Base-by-base conservation (phyloP, 1,140 invertebrate species). In the Caenorhabditis tropicalis region DNA sequence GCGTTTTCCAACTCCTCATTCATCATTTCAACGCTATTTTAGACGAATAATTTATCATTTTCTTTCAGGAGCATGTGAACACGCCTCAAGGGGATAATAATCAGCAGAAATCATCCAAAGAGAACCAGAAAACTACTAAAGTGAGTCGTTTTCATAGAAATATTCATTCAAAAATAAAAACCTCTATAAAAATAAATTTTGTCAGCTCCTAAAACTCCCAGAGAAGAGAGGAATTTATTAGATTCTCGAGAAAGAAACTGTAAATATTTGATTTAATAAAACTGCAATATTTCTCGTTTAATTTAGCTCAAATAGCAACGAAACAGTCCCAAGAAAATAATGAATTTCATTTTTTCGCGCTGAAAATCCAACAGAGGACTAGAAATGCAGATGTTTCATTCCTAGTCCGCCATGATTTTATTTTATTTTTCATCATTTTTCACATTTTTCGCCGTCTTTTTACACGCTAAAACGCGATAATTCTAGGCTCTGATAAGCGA, bases 51-150 rank as follows among this genome's bases (percentile, higher is more conserved):
- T n/a, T 29, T 46, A 19, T 24, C n/a, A n/a, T n/a, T n/a, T n/a
- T n/a, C n/a, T 74, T 74, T 46, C 65, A 74, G 65, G 65, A 74
- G 65, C 65, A 74, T 74, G 65, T 74, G 65, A 74, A 74, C 65
- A 74, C 65, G 65, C 65, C 65, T 74, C 65, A 39, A 74, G 65
- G 65, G 65, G 65, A 74, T 24, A 74, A 74, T 74, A 74, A 74
- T 74, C 65, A 74, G 65, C 65, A 39, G 65, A 74, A 74, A 74
- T 74, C 65, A 74, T 74, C 65, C 6, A 74, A 74, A 74, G 65
- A 74, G 29, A 74, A 74, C 65, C 65, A 74, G 36, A 74, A 74
- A 74, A 12, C 65, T 74, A 74, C 1, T 24, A 74, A 74, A n/a
- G 65, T 74, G 5, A 27, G 53, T 74, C 15, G 36, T 43, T 74